These are phyloP conservation scores for Acanthoscelides obtectus DNA, from an alignment of 2,888 invertebrate species.

Conservation along the genomic window DNA sequence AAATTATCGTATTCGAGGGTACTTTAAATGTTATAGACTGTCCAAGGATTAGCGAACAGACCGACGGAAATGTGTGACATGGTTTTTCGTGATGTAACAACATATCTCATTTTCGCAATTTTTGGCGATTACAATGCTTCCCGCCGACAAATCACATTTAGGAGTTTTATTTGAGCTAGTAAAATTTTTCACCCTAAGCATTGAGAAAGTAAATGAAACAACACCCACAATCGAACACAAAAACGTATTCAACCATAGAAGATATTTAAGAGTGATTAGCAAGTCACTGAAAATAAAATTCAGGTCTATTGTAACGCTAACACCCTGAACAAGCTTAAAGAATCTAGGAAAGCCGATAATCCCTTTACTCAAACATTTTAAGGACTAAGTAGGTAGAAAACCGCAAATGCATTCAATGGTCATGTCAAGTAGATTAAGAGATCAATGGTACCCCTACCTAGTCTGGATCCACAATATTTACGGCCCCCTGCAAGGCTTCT, in stretches of 20 bases:
- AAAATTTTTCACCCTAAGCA: too few relatives aligned
- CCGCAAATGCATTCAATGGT: constrained; percentile 23
- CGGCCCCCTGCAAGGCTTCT: constrained; percentile 14
- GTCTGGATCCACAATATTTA: constrained; percentile 25
- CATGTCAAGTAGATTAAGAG: constrained; percentile 24
- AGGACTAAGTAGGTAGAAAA: constrained; percentile 24
- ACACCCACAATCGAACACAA: background rate
- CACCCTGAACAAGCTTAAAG: constrained; percentile 19
- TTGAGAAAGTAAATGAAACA: too few relatives aligned
- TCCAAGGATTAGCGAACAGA: too few relatives aligned
- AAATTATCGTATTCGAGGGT: too few relatives aligned
- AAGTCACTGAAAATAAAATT: constrained; percentile 20
- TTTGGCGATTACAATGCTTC: too few relatives aligned
- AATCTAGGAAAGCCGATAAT: constrained; percentile 23
- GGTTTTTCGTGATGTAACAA: too few relatives aligned
- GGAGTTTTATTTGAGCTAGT: too few relatives aligned
- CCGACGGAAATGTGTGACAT: too few relatives aligned
- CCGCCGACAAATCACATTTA: too few relatives aligned
- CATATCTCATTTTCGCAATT: too few relatives aligned
- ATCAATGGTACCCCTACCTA: constrained; percentile 17
- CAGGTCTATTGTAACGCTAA: constrained; percentile 17
- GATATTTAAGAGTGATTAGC: constrained; percentile 10
- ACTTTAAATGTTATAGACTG: too few relatives aligned
- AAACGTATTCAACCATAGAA: background rate
- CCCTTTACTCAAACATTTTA: constrained; percentile 22